Evolutionary conservation across 2,797 vertebrate species (phyloP).

Genomic region (Parambassis ranga): DNA sequence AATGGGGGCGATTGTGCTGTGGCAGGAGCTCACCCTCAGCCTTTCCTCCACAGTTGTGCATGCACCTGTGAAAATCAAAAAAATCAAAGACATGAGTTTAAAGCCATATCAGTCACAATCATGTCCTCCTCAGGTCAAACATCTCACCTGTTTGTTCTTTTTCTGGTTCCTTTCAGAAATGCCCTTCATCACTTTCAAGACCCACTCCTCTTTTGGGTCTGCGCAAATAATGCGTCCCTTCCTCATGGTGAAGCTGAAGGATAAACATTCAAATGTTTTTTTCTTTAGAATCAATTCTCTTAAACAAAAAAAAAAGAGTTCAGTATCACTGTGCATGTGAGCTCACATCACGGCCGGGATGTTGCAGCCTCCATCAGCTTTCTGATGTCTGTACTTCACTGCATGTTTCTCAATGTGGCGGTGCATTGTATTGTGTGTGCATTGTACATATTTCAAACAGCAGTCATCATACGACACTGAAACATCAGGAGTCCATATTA

Average conservation of each 20-base stretch:
- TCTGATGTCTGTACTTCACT: conserved; percentile 61
- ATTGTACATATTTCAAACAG: conserved; percentile 69
- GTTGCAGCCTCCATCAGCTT: conserved; percentile 79
- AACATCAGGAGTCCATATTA: not conserved
- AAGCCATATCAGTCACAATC: not conserved
- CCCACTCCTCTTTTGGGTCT: conserved; percentile 69
- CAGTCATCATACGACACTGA: conserved; percentile 80
- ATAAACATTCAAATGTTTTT: not conserved
- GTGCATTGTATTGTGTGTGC: no score
- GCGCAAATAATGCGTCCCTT: conserved; percentile 55
- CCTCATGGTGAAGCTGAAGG: conserved; percentile 69
- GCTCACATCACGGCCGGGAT: conserved; percentile 77
- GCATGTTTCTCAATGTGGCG: accelerated
- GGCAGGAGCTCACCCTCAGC: conserved; percentile 12
- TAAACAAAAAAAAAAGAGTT: not conserved
- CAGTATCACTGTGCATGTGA: not conserved
- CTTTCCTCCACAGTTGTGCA: not conserved
- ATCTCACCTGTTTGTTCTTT: no score
- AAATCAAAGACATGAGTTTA: conserved; percentile 2
- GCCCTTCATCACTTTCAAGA: not conserved
- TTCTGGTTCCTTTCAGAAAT: conserved; percentile 24
- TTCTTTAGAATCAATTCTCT: not conserved
- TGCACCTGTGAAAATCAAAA: conserved; percentile 1
- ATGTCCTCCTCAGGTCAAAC: not conserved
- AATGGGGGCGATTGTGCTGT: not conserved